phyloP scores from a whole-genome alignment of 2,888 invertebrate species.

The Spilosoma lubricipeda region DNA sequence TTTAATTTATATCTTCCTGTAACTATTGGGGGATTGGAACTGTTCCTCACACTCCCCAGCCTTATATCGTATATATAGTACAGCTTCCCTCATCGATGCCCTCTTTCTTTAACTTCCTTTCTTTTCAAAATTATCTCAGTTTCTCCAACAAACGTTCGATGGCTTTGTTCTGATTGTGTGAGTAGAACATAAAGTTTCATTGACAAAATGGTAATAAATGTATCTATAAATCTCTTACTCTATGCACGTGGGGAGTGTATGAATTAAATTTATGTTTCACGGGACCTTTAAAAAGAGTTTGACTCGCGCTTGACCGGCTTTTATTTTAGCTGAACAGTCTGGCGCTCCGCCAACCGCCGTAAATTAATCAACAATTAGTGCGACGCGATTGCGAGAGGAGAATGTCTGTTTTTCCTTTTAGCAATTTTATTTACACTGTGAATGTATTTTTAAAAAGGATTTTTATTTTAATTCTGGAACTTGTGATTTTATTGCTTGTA shows the following conservation, averaged over 20 bases:
- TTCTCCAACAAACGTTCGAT: too few species aligned
- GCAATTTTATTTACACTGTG: neutral
- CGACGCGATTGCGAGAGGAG: conserved; percentile 31
- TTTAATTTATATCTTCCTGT: too few species aligned
- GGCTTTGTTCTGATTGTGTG: too few species aligned
- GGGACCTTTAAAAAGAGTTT: neutral
- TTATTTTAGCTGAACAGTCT: conserved; percentile 21
- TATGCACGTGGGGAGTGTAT: neutral
- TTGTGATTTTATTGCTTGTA: neutral
- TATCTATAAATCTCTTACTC: too few species aligned
- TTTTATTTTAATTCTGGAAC: neutral
- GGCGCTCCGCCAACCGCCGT: conserved; percentile 41
- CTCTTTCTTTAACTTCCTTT: too few species aligned
- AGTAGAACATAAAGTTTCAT: too few species aligned
- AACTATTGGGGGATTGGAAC: too few species aligned
- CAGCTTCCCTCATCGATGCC: too few species aligned
- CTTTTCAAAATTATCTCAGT: too few species aligned
- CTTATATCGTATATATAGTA: too few species aligned
- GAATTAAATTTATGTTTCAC: neutral
- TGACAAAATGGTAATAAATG: too few species aligned
- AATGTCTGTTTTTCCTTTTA: conserved; percentile 5
- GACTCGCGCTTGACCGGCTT: neutral
- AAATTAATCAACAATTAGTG: conserved; percentile 51
- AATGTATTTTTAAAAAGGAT: neutral
- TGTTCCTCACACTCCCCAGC: too few species aligned